A percentile compares a stretch with the other conserved stretches of the same genome.
These are phyloP conservation scores for Cephus sareptanus DNA, from an alignment of 2,888 invertebrate genomes.

Conservation along the genomic window DNA sequence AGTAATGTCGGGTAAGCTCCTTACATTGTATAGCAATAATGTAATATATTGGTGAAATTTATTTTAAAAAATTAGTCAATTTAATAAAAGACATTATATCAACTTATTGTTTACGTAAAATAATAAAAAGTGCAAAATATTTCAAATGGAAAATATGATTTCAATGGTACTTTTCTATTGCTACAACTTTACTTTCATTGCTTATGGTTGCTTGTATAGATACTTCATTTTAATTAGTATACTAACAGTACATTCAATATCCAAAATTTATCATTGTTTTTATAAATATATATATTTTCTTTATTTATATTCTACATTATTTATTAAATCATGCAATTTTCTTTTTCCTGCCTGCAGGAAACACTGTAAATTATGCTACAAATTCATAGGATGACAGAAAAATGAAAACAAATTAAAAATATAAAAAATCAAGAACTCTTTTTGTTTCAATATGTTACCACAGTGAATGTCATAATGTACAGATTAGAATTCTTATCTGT, in stretches of 20 bases:
- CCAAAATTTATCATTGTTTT: neutral
- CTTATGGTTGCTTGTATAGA: neutral
- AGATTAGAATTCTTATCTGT: neutral
- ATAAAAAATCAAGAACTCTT: too few relatives aligned
- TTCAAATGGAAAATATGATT: neutral
- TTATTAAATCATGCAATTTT: neutral
- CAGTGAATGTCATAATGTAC: neutral
- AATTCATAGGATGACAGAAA: too few relatives aligned
- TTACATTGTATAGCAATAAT: slow-evolving; percentile 7
- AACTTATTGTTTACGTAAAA: neutral
- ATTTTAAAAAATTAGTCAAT: too few relatives aligned
- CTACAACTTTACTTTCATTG: neutral
- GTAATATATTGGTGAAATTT: too few relatives aligned
- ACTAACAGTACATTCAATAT: neutral
- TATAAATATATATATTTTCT: slow-evolving; percentile 8
- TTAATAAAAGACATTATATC: neutral
- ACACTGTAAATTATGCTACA: neutral
- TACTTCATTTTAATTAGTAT: neutral
- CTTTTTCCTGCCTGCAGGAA: neutral
- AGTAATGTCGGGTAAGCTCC: neutral
- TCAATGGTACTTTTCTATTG: neutral
- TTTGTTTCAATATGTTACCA: neutral
- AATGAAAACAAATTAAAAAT: too few relatives aligned
- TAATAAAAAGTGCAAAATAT: neutral
- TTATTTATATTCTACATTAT: neutral